Evolutionary conservation across 37 sponge, comb jelly and placozoan species (phyloP).

Genomic region (Agelas oroides): DNA sequence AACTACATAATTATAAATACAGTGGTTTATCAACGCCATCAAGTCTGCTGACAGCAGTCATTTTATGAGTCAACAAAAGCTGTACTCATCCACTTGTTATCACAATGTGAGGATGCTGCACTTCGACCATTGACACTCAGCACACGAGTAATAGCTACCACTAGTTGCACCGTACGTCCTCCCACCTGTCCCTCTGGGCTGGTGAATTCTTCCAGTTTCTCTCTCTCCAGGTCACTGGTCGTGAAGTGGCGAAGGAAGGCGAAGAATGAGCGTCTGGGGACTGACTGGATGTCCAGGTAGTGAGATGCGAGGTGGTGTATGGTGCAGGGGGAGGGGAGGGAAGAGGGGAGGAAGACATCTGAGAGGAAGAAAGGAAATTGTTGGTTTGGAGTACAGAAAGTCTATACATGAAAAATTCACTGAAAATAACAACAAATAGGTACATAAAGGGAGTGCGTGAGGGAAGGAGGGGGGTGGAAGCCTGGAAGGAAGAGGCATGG

Average conservation of each 20-base stretch:
- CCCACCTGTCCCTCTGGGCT: conserved; percentile 86
- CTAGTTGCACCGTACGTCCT: no score
- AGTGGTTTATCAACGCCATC: no score
- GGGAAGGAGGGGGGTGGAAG: conserved; percentile 54
- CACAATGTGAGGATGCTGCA: no score
- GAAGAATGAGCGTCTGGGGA: conserved; percentile 91
- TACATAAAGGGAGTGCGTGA: conserved; percentile 54
- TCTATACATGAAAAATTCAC: no score
- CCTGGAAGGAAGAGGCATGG: conserved; percentile 47
- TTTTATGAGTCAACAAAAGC: no score
- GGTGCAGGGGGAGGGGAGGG: conserved; percentile 70
- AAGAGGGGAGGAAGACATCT: conserved; percentile 46
- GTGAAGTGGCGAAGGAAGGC: conserved; percentile 86
- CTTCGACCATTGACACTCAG: no score
- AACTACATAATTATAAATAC: no score
- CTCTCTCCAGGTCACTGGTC: conserved; percentile 86
- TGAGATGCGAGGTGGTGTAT: conserved; percentile 53
- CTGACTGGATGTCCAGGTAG: conserved; percentile 86
- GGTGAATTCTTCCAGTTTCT: conserved; percentile 88
- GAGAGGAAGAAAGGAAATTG: not conserved
- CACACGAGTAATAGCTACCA: no score
- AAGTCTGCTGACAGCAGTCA: no score
- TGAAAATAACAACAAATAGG: no score
- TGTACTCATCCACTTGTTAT: no score
- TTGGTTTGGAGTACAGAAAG: no score